A percentile compares a stretch with the other conserved stretches of the same genome.
Evolutionary conservation across 2,797 vertebrate genomes (phyloP).

Genomic region (Gastrophryne carolinensis): DNA sequence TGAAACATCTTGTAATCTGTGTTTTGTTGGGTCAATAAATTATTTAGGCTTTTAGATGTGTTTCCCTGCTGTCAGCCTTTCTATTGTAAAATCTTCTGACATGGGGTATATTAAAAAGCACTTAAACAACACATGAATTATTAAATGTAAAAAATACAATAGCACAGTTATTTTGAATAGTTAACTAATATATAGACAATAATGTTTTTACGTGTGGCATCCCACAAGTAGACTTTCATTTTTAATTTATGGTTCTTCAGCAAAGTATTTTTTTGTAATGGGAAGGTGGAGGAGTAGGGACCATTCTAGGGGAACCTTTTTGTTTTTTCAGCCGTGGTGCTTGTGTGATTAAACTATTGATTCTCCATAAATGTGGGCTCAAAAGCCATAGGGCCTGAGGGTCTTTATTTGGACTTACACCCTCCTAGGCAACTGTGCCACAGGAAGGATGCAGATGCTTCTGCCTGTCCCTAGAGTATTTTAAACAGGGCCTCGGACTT

Average conservation of each 20-base stretch:
- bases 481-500: too few species aligned
- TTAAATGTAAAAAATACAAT: not conserved
- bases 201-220: not conserved
- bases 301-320: too few species aligned
- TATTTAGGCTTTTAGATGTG: not conserved
- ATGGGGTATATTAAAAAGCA: not conserved
- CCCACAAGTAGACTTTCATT: not conserved
- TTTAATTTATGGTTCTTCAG: not conserved
- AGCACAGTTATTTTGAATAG: not conserved
- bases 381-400: too few species aligned
- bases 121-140: conserved; percentile 6
- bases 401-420: too few species aligned
- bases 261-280: too few species aligned
- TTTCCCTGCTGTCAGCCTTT: conserved; percentile 2
- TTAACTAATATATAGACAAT: not conserved
- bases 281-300: too few species aligned
- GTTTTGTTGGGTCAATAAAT: not conserved
- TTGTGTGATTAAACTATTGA: too few species aligned
- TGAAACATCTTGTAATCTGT: not conserved
- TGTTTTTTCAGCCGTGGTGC: too few species aligned
- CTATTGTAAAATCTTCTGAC: not conserved
- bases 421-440: too few species aligned
- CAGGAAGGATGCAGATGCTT: too few species aligned
- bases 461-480: too few species aligned
- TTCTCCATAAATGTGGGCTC: too few species aligned